These are phyloP conservation scores for Adelosebastes latens DNA, from an alignment of 2,797 vertebrate species.

Conservation along the genomic window DNA sequence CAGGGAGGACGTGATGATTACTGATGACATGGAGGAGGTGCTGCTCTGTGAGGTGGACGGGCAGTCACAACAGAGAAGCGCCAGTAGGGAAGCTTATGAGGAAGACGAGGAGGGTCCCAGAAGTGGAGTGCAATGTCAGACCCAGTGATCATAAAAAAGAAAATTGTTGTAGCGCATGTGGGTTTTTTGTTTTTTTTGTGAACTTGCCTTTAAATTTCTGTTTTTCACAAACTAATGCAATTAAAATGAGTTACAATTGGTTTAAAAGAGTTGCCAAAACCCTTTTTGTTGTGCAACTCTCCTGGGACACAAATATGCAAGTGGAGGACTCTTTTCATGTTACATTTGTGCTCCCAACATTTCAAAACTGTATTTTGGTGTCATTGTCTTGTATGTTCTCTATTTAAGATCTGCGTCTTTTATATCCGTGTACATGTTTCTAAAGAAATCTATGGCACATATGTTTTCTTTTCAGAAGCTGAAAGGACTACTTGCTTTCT, in stretches of 20 bases:
- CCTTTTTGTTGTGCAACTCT: not conserved
- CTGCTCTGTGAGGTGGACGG: slow-evolving; percentile 88
- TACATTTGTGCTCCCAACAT: not conserved
- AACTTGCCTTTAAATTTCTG: not conserved
- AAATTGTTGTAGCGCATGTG: not conserved
- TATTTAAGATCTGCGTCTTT: slow-evolving; percentile 36
- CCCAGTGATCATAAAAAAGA: slow-evolving; percentile 76
- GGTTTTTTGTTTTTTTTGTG: not conserved
- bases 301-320: slow-evolving; percentile 34
- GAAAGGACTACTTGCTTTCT: slow-evolving; percentile 76
- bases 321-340: not conserved
- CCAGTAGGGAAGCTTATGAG: slow-evolving; percentile 87
- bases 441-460: not conserved
- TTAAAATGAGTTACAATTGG: not conserved
- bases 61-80: slow-evolving; percentile 78
- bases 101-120: slow-evolving; percentile 88
- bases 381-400: slow-evolving; percentile 9
- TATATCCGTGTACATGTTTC: slow-evolving; percentile 23
- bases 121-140: slow-evolving; percentile 92
- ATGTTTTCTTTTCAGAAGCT: slow-evolving; percentile 36
- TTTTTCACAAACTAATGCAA: not conserved
- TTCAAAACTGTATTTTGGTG: slow-evolving; percentile 22
- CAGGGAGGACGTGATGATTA: slow-evolving; percentile 87
- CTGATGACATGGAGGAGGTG: slow-evolving; percentile 95
- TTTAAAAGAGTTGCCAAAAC: not conserved